A percentile compares a stretch with the other conserved stretches of the same genome.
Evolutionary conservation across 2,113 vertebrate genomes (phyloP).

Genomic region (Odocoileus hemionus): DNA sequence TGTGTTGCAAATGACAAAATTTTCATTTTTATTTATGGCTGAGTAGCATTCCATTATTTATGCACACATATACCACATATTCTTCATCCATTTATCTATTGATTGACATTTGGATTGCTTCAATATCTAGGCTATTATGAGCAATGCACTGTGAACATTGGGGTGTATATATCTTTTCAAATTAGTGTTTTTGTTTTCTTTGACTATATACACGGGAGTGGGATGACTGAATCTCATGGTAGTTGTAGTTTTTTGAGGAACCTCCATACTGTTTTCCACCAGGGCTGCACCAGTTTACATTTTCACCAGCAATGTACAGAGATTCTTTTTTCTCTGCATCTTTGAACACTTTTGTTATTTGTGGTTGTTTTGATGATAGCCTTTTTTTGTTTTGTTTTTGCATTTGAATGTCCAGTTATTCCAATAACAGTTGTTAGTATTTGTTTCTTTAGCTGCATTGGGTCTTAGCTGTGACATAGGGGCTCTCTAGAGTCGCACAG

Average conservation of each 20-base stretch:
- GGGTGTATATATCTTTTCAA: background rate
- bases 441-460: background rate
- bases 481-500: background rate
- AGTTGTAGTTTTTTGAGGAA: background rate
- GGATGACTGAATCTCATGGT: background rate
- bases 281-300: background rate
- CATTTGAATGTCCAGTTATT: background rate
- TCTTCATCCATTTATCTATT: background rate
- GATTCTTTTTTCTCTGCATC: background rate
- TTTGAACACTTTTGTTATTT: background rate
- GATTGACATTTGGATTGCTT: background rate
- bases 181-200: background rate
- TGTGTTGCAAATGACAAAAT: background rate
- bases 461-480: background rate
- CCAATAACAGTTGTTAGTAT: background rate
- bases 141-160: background rate
- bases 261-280: background rate
- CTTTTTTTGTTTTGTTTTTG: background rate
- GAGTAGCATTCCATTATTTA: background rate
- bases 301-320: background rate
- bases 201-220: background rate
- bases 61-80: background rate
- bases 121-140: background rate
- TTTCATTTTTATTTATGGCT: background rate
- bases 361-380: background rate